These are phyloP conservation scores for Herpetotheres cachinnans DNA, from an alignment of 2,113 vertebrate species.

Conservation along the genomic window DNA sequence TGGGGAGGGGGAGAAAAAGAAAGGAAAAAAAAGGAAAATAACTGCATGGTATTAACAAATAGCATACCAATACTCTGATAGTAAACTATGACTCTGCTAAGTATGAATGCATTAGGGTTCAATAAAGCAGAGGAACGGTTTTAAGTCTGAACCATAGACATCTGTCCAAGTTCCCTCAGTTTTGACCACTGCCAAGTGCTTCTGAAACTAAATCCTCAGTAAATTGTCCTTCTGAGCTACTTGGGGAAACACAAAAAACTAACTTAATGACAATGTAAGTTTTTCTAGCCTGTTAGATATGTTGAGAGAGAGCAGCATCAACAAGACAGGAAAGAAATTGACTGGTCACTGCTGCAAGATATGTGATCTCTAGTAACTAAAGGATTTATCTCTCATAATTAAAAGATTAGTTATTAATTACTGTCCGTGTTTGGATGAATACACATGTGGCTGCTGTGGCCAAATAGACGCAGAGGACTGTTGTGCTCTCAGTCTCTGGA, in stretches of 20 bases:
- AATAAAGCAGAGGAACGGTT: not conserved
- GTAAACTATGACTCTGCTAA: not conserved
- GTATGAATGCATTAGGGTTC: not conserved
- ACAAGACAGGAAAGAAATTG: not conserved
- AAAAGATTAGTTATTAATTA: not conserved
- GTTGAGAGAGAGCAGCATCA: not conserved
- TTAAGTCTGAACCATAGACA: not conserved
- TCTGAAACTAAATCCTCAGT: not conserved
- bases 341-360: not conserved
- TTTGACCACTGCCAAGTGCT: not conserved
- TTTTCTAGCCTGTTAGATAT: not conserved
- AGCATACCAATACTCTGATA: not conserved
- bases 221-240: not conserved
- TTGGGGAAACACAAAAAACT: not conserved
- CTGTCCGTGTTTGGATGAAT: not conserved
- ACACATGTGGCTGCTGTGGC: not conserved
- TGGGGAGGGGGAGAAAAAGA: too few relatives aligned
- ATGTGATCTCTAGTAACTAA: not conserved
- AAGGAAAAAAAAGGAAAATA: not conserved
- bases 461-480: not conserved
- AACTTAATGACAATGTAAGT: not conserved
- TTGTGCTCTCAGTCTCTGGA: not conserved
- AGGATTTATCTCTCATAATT: not conserved
- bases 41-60: not conserved
- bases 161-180: not conserved